Evolutionary conservation across 2,113 vertebrate species (phyloP).

Genomic region (Cygnus buccinator): DNA sequence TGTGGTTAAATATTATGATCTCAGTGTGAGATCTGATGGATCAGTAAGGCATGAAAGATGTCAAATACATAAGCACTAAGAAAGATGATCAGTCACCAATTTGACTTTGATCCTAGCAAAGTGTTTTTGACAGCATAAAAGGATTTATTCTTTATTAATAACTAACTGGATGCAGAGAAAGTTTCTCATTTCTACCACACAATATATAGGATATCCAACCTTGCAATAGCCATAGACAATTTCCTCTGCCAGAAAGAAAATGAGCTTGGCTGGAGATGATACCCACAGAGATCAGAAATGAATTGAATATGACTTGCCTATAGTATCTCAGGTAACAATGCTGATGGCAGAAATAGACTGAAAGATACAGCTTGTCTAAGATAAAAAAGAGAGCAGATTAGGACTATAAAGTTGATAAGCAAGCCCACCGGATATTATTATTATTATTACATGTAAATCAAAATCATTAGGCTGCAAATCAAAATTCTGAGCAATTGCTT

Average conservation of each 20-base stretch:
- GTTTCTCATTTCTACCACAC: neutral
- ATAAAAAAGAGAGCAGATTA: neutral
- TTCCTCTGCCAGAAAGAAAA: constrained; percentile 30
- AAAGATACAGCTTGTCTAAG: neutral
- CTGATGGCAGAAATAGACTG: neutral
- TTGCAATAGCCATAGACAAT: neutral
- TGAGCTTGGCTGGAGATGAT: neutral
- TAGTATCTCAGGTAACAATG: neutral
- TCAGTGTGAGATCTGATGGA: neutral
- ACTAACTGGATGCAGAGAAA: neutral
- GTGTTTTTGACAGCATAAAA: neutral
- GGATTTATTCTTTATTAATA: constrained; percentile 30
- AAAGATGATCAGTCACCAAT: neutral
- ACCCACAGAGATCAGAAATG: neutral
- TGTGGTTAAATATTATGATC: neutral
- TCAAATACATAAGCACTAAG: neutral
- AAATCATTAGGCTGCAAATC: neutral
- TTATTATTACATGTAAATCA: neutral
- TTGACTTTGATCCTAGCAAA: constrained; percentile 9
- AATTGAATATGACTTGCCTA: constrained; percentile 14
- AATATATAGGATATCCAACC: neutral
- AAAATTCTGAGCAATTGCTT: neutral
- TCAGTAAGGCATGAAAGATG: neutral
- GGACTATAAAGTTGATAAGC: neutral
- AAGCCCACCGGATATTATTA: neutral